Percentiles rank a stretch among this genome's conserved stretches.
These are phyloP conservation scores for Sylvia borin DNA, from an alignment of 2,797 vertebrate species.

Conservation along the genomic window DNA sequence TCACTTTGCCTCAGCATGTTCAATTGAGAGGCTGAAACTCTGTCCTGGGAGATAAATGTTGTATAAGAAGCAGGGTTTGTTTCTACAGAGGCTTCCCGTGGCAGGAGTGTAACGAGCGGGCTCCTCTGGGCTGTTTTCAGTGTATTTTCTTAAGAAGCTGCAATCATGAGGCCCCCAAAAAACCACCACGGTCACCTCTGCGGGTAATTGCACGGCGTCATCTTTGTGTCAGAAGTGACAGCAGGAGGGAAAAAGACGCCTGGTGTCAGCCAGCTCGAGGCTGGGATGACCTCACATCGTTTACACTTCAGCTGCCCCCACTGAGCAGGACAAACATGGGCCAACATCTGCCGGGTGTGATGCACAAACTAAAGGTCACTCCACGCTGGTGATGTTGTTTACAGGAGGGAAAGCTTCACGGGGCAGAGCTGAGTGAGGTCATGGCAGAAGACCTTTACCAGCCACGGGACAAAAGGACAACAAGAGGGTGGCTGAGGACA, in stretches of 20 bases:
- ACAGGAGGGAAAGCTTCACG: neutral
- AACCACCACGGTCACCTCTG: neutral
- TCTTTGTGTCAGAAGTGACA: neutral
- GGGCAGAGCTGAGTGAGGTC: neutral
- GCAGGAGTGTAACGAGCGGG: neutral
- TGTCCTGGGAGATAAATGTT: neutral
- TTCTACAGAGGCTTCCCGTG: neutral
- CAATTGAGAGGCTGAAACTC: neutral
- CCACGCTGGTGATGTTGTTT: neutral
- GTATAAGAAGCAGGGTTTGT: neutral
- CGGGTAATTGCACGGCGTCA: rapidly evolving
- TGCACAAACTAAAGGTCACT: neutral
- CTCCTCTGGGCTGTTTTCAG: neutral
- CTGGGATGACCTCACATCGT: neutral
- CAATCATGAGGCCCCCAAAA: neutral
- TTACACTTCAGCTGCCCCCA: neutral
- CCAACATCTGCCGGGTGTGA: neutral
- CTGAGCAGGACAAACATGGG: neutral
- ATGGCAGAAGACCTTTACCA: neutral
- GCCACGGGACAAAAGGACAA: neutral
- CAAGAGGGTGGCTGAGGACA: neutral
- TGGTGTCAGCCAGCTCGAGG: rapidly evolving
- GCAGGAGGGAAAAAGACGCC: neutral
- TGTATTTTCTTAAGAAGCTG: neutral
- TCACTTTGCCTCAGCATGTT: conserved; percentile 14